phyloP scores from a whole-genome alignment of 92 coral and sea anemone species.

The Desmophyllum pertusum region DNA sequence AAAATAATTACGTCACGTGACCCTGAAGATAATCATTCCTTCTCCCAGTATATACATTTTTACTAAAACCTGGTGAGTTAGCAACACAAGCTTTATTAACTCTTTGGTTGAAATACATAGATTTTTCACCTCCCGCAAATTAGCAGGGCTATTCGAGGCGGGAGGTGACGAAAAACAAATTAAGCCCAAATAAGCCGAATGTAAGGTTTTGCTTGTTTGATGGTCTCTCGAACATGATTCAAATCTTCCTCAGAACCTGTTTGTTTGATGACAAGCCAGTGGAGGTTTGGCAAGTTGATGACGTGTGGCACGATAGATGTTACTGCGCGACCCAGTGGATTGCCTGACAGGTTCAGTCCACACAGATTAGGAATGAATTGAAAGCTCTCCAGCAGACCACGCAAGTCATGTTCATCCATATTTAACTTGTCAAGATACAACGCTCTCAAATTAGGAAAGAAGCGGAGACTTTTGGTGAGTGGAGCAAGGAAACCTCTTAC shows the following conservation, averaged over 20 bases:
- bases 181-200: no score
- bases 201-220: background rate
- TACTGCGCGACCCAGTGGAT: background rate
- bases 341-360: background rate
- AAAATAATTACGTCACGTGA: no score
- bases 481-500: background rate
- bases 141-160: no score
- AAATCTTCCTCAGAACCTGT: background rate
- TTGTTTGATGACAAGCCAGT: background rate
- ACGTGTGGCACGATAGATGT: slow-evolving; percentile 7
- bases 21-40: no score
- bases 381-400: background rate
- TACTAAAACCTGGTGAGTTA: no score
- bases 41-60: no score
- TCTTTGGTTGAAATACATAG: no score
- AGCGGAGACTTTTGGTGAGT: background rate
- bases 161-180: no score
- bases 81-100: no score
- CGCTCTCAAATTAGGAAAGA: background rate
- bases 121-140: no score
- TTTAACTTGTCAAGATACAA: background rate
- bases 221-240: background rate
- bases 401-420: background rate
- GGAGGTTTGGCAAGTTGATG: background rate
- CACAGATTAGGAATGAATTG: background rate